phyloP scores from a whole-genome alignment of 2,113 vertebrate species.

The Psettodes erumei region DNA sequence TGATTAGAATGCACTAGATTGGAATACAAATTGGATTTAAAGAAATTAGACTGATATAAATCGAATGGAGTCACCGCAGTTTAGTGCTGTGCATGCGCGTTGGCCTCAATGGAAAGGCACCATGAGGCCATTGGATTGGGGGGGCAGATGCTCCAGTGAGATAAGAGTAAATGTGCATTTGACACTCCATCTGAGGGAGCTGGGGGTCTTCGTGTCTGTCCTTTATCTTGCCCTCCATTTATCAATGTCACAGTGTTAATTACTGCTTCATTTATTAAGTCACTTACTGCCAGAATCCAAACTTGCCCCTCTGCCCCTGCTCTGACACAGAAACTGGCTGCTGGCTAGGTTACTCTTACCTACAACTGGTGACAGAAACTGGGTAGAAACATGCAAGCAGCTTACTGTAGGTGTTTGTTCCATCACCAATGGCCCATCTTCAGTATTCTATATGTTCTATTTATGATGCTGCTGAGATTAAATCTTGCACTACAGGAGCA shows the following conservation, averaged over 20 bases:
- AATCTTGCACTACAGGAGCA: slow-evolving; percentile 49
- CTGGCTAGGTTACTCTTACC: slow-evolving; percentile 73
- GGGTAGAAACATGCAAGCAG: neutral
- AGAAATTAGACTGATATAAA: slow-evolving; percentile 99
- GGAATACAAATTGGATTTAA: slow-evolving; percentile 99
- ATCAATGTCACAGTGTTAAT: slow-evolving; percentile 97
- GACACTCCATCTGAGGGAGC: slow-evolving; percentile 88
- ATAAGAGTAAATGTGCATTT: slow-evolving; percentile 95
- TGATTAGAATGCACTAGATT: slow-evolving; percentile 98
- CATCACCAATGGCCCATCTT: slow-evolving; percentile 1
- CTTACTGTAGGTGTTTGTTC: slow-evolving; percentile 29
- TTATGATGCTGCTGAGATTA: slow-evolving; percentile 50
- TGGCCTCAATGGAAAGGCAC: slow-evolving; percentile 80
- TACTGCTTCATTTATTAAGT: slow-evolving; percentile 96
- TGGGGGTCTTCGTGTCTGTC: slow-evolving; percentile 87
- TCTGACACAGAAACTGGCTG: slow-evolving; percentile 80
- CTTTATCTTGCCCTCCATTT: slow-evolving; percentile 94
- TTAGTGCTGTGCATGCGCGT: slow-evolving; percentile 70
- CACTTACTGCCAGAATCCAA: slow-evolving; percentile 86
- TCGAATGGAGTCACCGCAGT: slow-evolving; percentile 94
- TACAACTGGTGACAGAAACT: slow-evolving; percentile 32
- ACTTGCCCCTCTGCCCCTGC: slow-evolving; percentile 78
- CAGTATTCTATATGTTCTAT: slow-evolving; percentile 34
- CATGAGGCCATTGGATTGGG: slow-evolving; percentile 88
- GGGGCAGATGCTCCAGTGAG: slow-evolving; percentile 96